phyloP scores from a whole-genome alignment of 2,797 vertebrate genomes.

The Carduelis carduelis region DNA sequence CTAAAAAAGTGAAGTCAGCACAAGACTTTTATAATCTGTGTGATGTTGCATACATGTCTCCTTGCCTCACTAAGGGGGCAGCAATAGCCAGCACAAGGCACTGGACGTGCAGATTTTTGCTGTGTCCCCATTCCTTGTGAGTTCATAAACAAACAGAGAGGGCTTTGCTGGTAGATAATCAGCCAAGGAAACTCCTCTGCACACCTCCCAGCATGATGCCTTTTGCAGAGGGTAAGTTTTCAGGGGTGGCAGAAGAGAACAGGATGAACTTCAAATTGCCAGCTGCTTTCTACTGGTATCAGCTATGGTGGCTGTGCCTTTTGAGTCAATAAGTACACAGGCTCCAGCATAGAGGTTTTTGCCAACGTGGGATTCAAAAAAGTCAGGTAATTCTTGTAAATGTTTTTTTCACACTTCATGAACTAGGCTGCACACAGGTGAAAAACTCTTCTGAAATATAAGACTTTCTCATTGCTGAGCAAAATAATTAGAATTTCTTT shows the following conservation, averaged over 20 bases:
- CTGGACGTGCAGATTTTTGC: fast-evolving
- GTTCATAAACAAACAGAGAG: background rate
- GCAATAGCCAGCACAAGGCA: background rate
- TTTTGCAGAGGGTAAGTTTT: background rate
- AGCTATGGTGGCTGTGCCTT: background rate
- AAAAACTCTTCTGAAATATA: background rate
- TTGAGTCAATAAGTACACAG: background rate
- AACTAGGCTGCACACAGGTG: background rate
- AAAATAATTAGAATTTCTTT: background rate
- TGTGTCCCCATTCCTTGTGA: background rate
- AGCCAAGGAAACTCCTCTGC: background rate
- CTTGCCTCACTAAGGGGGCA: background rate
- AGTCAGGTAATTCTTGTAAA: background rate
- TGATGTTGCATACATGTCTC: background rate
- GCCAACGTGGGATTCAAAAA: background rate
- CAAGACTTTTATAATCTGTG: background rate
- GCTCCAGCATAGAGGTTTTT: background rate
- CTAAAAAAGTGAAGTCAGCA: background rate
- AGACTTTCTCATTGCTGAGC: background rate
- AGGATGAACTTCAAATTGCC: background rate
- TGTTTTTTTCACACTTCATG: background rate
- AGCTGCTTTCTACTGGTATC: background rate
- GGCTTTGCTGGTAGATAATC: background rate
- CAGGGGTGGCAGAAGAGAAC: background rate
- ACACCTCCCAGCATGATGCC: background rate